phyloP scores from a whole-genome alignment of 2,888 invertebrate genomes.

The Aphodius sticticus region DNA sequence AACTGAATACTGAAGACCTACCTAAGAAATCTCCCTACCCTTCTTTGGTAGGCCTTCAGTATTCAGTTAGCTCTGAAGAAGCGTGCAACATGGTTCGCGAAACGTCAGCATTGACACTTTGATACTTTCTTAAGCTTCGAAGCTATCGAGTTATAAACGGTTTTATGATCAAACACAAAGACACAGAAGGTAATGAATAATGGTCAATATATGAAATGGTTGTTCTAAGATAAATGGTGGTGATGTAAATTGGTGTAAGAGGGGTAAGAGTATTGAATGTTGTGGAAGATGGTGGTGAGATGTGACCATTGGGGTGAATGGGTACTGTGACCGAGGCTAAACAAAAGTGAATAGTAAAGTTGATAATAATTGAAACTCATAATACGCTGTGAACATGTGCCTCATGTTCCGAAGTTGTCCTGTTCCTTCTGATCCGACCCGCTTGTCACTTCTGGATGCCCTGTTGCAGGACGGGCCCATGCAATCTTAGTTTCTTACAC shows the following conservation, averaged over 20 bases:
- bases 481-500: slow-evolving; percentile 38
- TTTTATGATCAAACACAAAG: neutral
- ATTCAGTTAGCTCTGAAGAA: no score
- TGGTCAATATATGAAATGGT: neutral
- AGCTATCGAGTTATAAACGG: no score
- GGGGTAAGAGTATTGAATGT: slow-evolving; percentile 7
- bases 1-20: no score
- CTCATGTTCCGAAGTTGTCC: slow-evolving; percentile 47
- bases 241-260: slow-evolving; percentile 6
- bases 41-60: no score
- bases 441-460: slow-evolving; percentile 48
- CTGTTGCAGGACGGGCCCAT: slow-evolving; percentile 45
- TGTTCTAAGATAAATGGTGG: neutral
- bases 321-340: slow-evolving; percentile 56
- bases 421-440: slow-evolving; percentile 43
- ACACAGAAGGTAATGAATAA: neutral
- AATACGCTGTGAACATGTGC: slow-evolving; percentile 50
- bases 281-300: slow-evolving; percentile 6
- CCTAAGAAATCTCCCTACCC: no score
- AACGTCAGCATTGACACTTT: no score
- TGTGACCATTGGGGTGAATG: slow-evolving; percentile 35
- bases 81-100: no score
- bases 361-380: slow-evolving; percentile 44
- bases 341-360: slow-evolving; percentile 46
- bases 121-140: no score